These are phyloP conservation scores for Cerastis rubricosa DNA, from an alignment of 2,888 invertebrate species.

Conservation along the genomic window DNA sequence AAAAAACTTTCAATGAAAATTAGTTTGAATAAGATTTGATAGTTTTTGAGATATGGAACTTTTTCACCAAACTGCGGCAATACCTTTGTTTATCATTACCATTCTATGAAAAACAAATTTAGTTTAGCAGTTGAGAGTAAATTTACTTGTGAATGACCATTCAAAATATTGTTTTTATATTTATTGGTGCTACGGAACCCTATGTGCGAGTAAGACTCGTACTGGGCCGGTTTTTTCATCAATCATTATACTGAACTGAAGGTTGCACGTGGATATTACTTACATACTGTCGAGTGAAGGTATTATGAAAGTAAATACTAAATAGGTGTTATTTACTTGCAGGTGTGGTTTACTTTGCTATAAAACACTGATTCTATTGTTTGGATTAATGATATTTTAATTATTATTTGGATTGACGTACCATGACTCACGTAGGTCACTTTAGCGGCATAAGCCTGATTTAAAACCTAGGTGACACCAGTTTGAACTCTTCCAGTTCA, in stretches of 20 bases:
- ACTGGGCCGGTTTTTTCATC: too few relatives aligned
- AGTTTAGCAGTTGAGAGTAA: too few relatives aligned
- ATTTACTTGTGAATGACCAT: too few relatives aligned
- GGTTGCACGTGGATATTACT: background rate
- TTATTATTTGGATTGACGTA: background rate
- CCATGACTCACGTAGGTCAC: background rate
- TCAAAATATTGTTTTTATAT: too few relatives aligned
- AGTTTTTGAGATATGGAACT: too few relatives aligned
- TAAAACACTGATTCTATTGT: background rate
- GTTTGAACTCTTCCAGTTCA: constrained; percentile 3
- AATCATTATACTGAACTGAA: background rate
- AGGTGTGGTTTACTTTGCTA: background rate
- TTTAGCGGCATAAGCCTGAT: background rate
- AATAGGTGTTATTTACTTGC: background rate
- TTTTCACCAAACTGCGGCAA: too few relatives aligned
- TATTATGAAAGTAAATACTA: background rate
- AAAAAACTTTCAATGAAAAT: too few relatives aligned
- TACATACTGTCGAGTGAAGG: background rate
- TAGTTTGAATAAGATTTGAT: too few relatives aligned
- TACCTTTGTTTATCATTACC: too few relatives aligned
- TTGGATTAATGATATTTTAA: constrained; percentile 34
- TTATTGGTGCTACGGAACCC: too few relatives aligned
- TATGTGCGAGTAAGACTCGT: too few relatives aligned
- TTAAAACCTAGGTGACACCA: background rate
- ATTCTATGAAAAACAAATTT: too few relatives aligned